These are phyloP conservation scores for Pseudochaenichthys georgianus DNA, from an alignment of 2,797 vertebrate species.

Conservation along the genomic window DNA sequence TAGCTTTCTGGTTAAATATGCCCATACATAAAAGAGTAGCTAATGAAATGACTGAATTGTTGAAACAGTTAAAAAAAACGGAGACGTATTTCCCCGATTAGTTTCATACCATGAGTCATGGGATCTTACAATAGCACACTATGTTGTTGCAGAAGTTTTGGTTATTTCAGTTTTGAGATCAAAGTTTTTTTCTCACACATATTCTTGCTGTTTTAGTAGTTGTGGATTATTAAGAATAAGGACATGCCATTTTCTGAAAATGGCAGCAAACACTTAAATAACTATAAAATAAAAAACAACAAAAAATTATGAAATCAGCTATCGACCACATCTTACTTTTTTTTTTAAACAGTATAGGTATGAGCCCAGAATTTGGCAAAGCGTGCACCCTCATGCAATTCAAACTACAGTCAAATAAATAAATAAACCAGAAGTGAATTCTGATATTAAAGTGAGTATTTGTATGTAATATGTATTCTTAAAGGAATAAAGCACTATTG, in stretches of 20 bases:
- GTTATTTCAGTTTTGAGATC: background rate
- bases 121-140: background rate
- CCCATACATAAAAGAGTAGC: background rate
- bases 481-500: background rate
- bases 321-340: too few relatives aligned
- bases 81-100: background rate
- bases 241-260: too few relatives aligned
- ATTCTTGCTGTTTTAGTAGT: background rate
- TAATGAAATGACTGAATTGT: background rate
- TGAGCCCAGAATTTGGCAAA: too few relatives aligned
- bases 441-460: background rate
- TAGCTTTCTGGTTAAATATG: background rate
- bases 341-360: too few relatives aligned
- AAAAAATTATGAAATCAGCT: too few relatives aligned
- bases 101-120: background rate
- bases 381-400: conserved; percentile 19
- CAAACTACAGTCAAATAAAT: conserved; percentile 32
- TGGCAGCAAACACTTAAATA: too few relatives aligned
- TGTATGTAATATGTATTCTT: background rate
- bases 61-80: background rate
- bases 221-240: background rate
- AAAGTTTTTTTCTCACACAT: background rate
- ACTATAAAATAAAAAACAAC: too few relatives aligned
- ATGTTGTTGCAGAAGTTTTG: background rate
- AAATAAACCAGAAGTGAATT: conserved; percentile 4